Base-by-base conservation (phyloP, 2,113 vertebrate species). In the Urocynchramus pylzowi region DNA sequence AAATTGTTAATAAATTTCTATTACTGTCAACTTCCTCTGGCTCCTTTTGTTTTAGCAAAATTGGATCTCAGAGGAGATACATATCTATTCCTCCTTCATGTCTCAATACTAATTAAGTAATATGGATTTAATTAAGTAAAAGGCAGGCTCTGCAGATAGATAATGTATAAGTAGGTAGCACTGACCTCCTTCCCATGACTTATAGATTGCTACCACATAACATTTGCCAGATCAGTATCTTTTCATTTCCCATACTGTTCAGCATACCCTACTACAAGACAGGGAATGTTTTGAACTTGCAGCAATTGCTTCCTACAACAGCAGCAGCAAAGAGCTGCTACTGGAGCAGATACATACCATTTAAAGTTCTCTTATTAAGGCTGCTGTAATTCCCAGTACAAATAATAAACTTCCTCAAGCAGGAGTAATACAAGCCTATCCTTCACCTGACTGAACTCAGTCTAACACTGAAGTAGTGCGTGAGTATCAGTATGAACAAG, bases 41-140 rank as follows among this genome's bases (percentile, higher is more conserved):
- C 24, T 93, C 47, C 52, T 89, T 95, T 93, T 87, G 59, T 92
- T 92, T 92, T 74, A 83, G 39, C 47, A 87, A 84, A 93, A 95
- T 59, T 87, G 35, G 19, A 71, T 93, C 80, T 87, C 76, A 41
- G 77, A 96, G 39, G 56, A 93, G 56, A 90, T 77, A 71, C 35
- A 28, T 59, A 86, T 50, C 83, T 78, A 41, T 71, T 59, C 57
- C 19, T 52, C 39, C 74, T 96, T 92, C 9, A 1, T 37, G 35
- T 86, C 90, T 90, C 83, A 52, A 50, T 74, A 54, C 54, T 95
- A 93, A 92, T 93, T 88, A 90, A 90, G 28, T 83, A 93, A 78
- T 84, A 89, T 19, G 47, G 83, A 81, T 44, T 89, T 89, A 88
- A 90, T 92, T 80, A 90, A 89, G 39, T 37, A 87, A 68, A 95